Evolutionary conservation across 2,113 vertebrate genomes (phyloP).

Genomic region (Etheostoma spectabile): DNA sequence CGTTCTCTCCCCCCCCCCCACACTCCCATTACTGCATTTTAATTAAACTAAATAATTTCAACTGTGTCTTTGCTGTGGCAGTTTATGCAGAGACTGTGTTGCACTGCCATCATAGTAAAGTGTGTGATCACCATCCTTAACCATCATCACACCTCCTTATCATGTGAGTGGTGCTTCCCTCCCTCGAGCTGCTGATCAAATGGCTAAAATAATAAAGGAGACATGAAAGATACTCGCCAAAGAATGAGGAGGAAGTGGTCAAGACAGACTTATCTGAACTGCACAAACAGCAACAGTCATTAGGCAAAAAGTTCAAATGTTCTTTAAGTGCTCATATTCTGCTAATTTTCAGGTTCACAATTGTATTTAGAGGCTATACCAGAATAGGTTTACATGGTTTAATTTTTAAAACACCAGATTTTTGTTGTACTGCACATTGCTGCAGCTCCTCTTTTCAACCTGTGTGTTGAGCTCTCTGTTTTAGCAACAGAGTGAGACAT

Average conservation of each 20-base stretch:
- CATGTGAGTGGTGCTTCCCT: not conserved
- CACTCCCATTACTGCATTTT: not conserved
- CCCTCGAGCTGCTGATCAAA: not conserved
- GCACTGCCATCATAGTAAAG: not conserved
- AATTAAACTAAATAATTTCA: not conserved
- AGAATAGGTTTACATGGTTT: no score
- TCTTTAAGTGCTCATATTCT: not conserved
- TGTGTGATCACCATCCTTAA: constrained; percentile 1
- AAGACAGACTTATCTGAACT: constrained; percentile 13
- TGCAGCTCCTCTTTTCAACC: no score
- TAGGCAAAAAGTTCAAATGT: not conserved
- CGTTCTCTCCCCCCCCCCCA: no score
- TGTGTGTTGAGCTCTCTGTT: no score
- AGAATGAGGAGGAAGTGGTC: not conserved
- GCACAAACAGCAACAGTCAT: not conserved
- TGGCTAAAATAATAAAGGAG: constrained; percentile 12
- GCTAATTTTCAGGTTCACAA: no score
- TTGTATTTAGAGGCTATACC: no score
- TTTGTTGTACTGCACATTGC: no score
- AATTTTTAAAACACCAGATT: no score
- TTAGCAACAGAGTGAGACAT: no score
- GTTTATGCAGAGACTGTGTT: not conserved
- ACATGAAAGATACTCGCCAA: not conserved
- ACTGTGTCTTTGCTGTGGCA: not conserved
- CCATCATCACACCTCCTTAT: constrained; percentile 16